Conservation (phyloP, 2,113 vertebrate species). For the Axis porcinus region DNA sequence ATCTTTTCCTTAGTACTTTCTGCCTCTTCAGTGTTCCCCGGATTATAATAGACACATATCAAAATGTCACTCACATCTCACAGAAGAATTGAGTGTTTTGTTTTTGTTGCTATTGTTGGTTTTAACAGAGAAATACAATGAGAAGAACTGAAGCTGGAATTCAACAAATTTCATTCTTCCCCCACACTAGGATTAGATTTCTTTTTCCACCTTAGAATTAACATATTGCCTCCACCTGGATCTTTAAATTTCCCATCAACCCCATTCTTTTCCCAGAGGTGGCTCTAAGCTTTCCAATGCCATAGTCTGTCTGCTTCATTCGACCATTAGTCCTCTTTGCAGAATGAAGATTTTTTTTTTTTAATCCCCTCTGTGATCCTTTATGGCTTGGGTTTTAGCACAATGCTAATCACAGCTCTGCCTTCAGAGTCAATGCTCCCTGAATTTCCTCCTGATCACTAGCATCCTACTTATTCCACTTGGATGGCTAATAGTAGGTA, state of each 20-base stretch:
- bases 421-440: background rate
- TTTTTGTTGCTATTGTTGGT: background rate
- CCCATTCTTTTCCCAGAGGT: background rate
- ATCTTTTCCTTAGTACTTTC: background rate
- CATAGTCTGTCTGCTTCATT: background rate
- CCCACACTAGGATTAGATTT: too few relatives aligned
- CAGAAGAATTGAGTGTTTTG: background rate
- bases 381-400: too few relatives aligned
- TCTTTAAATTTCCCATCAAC: background rate
- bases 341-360: background rate
- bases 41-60: background rate
- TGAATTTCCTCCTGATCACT: background rate
- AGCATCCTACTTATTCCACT: background rate
- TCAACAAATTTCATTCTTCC: background rate
- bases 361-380: background rate
- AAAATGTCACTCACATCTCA: background rate
- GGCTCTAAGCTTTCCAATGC: background rate
- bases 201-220: background rate
- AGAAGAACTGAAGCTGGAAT: background rate
- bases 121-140: background rate
- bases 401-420: background rate
- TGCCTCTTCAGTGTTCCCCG: background rate
- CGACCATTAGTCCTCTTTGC: accelerated
- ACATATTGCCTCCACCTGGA: background rate
- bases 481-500: background rate